phyloP scores from a whole-genome alignment of 1,140 invertebrate genomes.

The Drosophila pruinosa region DNA sequence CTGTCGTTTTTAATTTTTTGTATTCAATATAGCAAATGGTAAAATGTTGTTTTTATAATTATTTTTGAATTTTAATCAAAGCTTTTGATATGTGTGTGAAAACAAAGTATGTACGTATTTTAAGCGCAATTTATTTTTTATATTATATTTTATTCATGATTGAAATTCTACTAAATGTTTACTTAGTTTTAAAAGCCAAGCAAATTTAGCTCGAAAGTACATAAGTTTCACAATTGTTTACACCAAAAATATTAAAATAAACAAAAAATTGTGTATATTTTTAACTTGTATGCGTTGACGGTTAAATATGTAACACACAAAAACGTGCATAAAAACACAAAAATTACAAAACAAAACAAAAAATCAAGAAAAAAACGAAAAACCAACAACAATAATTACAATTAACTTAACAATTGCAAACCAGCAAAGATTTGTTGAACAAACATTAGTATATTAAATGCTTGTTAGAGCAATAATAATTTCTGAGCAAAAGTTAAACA shows the following conservation, averaged over 20 bases:
- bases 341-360: constrained; percentile 12
- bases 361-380: constrained; percentile 6
- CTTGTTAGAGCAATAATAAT: constrained; percentile 16
- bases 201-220: constrained; percentile 71
- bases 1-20: constrained; percentile 2
- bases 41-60: constrained; percentile 56
- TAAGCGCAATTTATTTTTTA: constrained; percentile 39
- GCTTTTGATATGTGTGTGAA: constrained; percentile 63
- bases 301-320: constrained; percentile 42
- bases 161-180: constrained; percentile 73
- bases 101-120: constrained; percentile 41
- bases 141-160: constrained; percentile 52
- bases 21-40: constrained; percentile 51
- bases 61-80: constrained; percentile 36
- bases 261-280: constrained; percentile 70
- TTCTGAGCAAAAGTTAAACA: constrained; percentile 25
- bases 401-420: constrained; percentile 21
- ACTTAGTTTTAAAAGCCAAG: constrained; percentile 71
- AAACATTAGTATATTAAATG: constrained; percentile 15
- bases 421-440: constrained; percentile 28
- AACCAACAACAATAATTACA: constrained; percentile 25
- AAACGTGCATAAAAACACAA: constrained; percentile 26
- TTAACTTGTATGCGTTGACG: constrained; percentile 49
- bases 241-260: constrained; percentile 80
- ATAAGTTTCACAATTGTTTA: constrained; percentile 76